A percentile compares a stretch with the other conserved stretches of the same genome.
phyloP scores from a whole-genome alignment of 2,888 invertebrate genomes.

The Panzeria rudis region DNA sequence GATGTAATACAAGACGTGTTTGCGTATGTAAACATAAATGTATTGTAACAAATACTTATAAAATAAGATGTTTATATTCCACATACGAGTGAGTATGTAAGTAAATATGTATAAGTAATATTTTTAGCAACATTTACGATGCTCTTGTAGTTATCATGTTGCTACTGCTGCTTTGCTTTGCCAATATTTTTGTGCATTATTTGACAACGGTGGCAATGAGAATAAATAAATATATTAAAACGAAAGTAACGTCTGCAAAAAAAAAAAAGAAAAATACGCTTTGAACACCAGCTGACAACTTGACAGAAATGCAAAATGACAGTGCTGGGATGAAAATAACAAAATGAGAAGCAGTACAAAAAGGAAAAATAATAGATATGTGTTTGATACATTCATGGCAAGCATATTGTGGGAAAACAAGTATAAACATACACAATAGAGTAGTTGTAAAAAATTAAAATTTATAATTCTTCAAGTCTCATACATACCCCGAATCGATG shows the following conservation, averaged over 20 bases:
- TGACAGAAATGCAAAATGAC: constrained; percentile 68
- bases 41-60: neutral
- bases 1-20: neutral
- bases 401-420: neutral
- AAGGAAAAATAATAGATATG: neutral
- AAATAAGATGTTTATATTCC: constrained; percentile 9
- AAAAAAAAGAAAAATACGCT: constrained; percentile 47
- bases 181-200: constrained; percentile 33
- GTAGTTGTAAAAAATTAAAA: too few species aligned
- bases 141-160: constrained; percentile 10
- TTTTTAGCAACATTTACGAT: constrained; percentile 29
- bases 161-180: constrained; percentile 1
- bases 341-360: constrained; percentile 17
- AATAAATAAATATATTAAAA: constrained; percentile 54
- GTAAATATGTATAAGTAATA: neutral
- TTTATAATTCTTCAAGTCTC: too few species aligned
- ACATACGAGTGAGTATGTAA: neutral
- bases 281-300: constrained; percentile 66
- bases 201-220: constrained; percentile 16
- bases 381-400: constrained; percentile 2
- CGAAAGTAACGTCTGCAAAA: constrained; percentile 14
- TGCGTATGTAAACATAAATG: neutral
- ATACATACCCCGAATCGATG: too few species aligned
- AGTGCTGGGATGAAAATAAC: constrained; percentile 32
- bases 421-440: neutral